Evolutionary conservation across 1,140 invertebrate species (phyloP).

Genomic region (Saccostrea glomerata): DNA sequence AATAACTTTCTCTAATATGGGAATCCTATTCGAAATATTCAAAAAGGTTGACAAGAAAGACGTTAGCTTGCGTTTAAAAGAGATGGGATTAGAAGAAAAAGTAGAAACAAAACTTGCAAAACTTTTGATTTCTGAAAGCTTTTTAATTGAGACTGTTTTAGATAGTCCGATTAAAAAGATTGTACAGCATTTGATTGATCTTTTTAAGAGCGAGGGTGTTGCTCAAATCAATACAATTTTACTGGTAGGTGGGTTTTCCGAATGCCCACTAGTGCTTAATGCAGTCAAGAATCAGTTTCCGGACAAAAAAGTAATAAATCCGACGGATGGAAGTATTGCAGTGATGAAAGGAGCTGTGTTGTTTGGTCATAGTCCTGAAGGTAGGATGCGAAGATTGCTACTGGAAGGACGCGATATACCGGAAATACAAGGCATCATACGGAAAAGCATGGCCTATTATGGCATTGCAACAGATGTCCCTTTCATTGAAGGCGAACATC

Average conservation of each 20-base stretch:
- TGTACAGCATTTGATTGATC: background rate
- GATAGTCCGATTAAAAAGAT: background rate
- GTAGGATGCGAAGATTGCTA: background rate
- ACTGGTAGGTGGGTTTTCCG: conserved; percentile 42
- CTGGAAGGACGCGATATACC: background rate
- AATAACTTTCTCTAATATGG: background rate
- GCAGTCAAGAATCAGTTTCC: background rate
- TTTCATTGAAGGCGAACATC: background rate
- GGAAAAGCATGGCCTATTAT: background rate
- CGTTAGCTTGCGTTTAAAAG: background rate
- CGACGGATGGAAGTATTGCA: conserved; percentile 1
- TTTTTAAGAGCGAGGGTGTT: background rate
- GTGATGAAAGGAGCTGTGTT: conserved; percentile 36
- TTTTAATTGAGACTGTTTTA: background rate
- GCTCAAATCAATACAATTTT: background rate
- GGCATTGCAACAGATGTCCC: background rate
- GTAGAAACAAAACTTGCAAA: background rate
- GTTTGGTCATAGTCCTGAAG: conserved; percentile 33
- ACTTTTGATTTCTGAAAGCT: background rate
- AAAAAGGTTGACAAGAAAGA: background rate
- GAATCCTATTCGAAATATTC: background rate
- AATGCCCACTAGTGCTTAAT: background rate
- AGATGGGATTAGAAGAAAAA: background rate
- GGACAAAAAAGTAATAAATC: background rate
- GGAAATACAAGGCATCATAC: background rate